These are phyloP conservation scores for Ptyas mucosa DNA, from an alignment of 2,113 vertebrate species.

Conservation along the genomic window DNA sequence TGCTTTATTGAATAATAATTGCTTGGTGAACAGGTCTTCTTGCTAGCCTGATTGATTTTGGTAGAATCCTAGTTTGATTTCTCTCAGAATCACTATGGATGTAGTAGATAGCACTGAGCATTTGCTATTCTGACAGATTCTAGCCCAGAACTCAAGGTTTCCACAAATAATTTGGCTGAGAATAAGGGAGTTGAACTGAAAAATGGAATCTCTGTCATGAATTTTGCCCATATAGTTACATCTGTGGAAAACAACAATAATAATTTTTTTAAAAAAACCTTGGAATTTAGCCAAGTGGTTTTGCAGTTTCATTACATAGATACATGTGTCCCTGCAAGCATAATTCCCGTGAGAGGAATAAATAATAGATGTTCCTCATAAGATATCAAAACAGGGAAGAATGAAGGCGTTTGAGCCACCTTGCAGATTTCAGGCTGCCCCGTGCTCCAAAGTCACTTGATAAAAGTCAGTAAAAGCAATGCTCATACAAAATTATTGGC, in stretches of 20 bases:
- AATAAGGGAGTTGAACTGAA: not conserved
- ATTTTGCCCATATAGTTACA: not conserved
- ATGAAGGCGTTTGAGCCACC: slow-evolving; percentile 33
- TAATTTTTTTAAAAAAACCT: slow-evolving; percentile 41
- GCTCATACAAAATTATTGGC: slow-evolving; percentile 58
- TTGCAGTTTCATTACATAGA: slow-evolving; percentile 47
- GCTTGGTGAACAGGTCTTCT: not conserved
- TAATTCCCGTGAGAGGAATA: slow-evolving; percentile 55
- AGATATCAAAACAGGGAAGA: slow-evolving; percentile 45
- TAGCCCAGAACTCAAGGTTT: not conserved
- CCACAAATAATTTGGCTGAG: not conserved
- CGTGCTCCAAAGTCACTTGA: slow-evolving; percentile 45
- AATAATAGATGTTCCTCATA: slow-evolving; percentile 60
- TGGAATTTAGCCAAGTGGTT: slow-evolving; percentile 12
- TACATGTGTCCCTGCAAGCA: slow-evolving; percentile 46
- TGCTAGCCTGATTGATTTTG: not conserved
- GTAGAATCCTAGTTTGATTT: not conserved
- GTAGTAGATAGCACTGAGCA: not conserved
- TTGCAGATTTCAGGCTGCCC: slow-evolving; percentile 32
- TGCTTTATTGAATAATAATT: not conserved
- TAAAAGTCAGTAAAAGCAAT: slow-evolving; percentile 59
- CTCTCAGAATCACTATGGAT: not conserved
- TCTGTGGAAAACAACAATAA: slow-evolving; percentile 32
- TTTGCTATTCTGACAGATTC: not conserved
- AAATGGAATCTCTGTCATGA: not conserved